Percentiles rank a stretch among this genome's conserved stretches.
phyloP scores from a whole-genome alignment of 1,140 invertebrate genomes.

The Neodiprion lecontei region DNA sequence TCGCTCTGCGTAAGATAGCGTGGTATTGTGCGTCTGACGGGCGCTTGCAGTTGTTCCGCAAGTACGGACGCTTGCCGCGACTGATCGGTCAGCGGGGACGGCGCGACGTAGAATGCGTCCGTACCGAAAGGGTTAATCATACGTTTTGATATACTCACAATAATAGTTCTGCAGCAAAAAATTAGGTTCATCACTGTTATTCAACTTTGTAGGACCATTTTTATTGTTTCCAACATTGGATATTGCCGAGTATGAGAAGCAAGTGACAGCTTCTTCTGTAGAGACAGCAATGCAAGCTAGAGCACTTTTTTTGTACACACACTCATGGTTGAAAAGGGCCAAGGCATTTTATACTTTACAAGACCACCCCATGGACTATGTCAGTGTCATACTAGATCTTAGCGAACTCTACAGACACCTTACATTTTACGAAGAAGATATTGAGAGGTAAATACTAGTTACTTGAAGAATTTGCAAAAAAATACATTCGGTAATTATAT shows the following conservation, averaged over 20 bases:
- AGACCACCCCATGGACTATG: conserved; percentile 73
- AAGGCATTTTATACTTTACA: conserved; percentile 74
- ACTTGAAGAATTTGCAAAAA: background rate
- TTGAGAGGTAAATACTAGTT: conserved; percentile 59
- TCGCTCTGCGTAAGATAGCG: too few relatives aligned
- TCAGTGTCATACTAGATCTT: conserved; percentile 72
- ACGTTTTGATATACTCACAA: background rate
- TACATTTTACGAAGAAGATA: conserved; percentile 72
- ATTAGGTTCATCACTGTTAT: background rate
- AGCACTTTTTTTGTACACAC: conserved; percentile 68
- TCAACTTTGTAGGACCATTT: conserved; percentile 31
- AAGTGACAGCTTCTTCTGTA: conserved; percentile 69
- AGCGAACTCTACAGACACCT: conserved; percentile 73
- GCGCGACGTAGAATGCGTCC: too few relatives aligned
- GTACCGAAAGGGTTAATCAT: too few relatives aligned
- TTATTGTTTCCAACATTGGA: conserved; percentile 64
- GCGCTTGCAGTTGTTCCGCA: too few relatives aligned
- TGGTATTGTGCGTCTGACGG: too few relatives aligned
- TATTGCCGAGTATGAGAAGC: conserved; percentile 63
- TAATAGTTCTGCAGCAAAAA: background rate
- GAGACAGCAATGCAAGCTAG: conserved; percentile 63
- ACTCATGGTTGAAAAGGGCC: conserved; percentile 70
- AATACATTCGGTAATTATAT: background rate
- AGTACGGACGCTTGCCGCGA: too few relatives aligned
- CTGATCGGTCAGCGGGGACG: too few relatives aligned